phyloP scores from a whole-genome alignment of 2,888 invertebrate species.

The Tupiocoris notatus region DNA sequence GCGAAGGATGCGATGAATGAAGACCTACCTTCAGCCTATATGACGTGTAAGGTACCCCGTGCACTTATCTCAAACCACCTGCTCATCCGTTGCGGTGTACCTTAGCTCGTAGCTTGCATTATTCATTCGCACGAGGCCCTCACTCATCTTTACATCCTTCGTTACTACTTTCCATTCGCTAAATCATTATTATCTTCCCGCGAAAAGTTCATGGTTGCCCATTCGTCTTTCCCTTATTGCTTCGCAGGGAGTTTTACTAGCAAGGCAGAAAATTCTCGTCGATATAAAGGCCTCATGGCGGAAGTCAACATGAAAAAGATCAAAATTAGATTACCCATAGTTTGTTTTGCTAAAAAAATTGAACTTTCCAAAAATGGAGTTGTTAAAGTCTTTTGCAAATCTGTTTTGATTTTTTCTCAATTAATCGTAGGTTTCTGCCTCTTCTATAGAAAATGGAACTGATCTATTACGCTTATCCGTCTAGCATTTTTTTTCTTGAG shows the following conservation, averaged over 20 bases:
- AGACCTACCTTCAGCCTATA: not conserved
- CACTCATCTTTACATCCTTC: not conserved
- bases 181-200: conserved; percentile 1
- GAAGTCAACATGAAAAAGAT: not conserved
- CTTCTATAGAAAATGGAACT: too few relatives aligned
- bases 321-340: not conserved
- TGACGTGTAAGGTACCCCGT: not conserved
- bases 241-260: not conserved
- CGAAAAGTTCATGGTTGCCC: conserved; percentile 1
- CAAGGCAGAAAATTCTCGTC: too few relatives aligned
- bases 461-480: too few relatives aligned
- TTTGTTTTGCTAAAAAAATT: too few relatives aligned
- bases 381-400: too few relatives aligned
- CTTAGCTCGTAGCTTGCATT: not conserved
- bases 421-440: too few relatives aligned
- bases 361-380: too few relatives aligned
- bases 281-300: not conserved
- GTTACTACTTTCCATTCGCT: not conserved
- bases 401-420: too few relatives aligned
- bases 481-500: too few relatives aligned
- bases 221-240: not conserved
- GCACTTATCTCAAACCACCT: conserved; percentile 17
- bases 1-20: not conserved
- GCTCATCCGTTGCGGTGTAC: not conserved
- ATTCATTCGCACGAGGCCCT: not conserved